A percentile compares a stretch with the other conserved stretches of the same genome.
These are phyloP conservation scores for Zosterops lateralis DNA, from an alignment of 2,113 vertebrate species.

Conservation along the genomic window DNA sequence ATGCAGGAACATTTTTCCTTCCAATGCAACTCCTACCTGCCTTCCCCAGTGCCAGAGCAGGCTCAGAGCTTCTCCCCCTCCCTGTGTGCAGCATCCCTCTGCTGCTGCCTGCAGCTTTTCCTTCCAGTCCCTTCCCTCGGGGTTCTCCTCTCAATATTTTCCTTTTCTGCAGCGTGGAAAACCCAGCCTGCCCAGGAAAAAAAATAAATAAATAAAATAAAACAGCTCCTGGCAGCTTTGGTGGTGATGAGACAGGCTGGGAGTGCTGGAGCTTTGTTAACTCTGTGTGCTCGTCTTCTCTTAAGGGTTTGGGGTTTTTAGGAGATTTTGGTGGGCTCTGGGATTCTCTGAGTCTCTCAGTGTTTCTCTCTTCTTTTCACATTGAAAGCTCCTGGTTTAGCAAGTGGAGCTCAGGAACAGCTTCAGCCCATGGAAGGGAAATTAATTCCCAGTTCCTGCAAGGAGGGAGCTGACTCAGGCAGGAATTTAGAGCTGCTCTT, in stretches of 20 bases:
- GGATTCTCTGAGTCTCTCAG: neutral
- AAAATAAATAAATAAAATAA: neutral
- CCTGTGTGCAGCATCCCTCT: neutral
- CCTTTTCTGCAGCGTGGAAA: neutral
- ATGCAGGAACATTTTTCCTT: neutral
- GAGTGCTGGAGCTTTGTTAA: neutral
- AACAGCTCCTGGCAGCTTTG: neutral
- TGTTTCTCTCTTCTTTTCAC: neutral
- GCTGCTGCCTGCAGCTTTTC: neutral
- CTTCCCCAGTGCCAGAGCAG: neutral
- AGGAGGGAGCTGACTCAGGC: neutral
- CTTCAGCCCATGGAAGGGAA: neutral
- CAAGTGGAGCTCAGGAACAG: neutral
- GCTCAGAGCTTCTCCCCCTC: neutral
- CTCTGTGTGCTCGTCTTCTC: fast-evolving
- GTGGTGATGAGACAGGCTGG: neutral
- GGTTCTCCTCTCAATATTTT: neutral
- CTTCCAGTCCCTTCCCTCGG: neutral
- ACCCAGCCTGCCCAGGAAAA: neutral
- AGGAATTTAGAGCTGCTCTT: neutral
- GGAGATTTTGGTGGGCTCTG: neutral
- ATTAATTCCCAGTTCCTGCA: neutral
- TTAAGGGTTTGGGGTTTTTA: neutral
- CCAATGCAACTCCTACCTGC: no score
- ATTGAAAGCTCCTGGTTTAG: neutral